Evolutionary conservation across 2,888 invertebrate species (phyloP).

Genomic region (Automeris io): DNA sequence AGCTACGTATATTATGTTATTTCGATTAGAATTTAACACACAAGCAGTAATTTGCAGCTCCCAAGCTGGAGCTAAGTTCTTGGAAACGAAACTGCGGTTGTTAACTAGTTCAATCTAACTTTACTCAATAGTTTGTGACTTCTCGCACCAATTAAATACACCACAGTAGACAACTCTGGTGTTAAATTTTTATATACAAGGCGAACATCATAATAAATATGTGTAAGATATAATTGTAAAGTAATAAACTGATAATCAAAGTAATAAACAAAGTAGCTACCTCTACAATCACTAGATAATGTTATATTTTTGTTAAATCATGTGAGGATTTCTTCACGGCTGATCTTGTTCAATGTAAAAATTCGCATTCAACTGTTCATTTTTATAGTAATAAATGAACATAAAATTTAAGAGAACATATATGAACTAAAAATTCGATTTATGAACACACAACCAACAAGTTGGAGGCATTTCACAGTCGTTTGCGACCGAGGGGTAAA

Average conservation of each 20-base stretch:
- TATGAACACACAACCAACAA: background rate
- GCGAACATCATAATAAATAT: too few species aligned
- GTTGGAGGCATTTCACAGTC: conserved; percentile 18
- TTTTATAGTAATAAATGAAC: too few species aligned
- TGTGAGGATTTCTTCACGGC: too few species aligned
- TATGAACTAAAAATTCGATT: background rate
- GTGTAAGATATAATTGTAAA: too few species aligned
- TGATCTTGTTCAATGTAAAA: too few species aligned
- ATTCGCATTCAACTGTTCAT: too few species aligned
- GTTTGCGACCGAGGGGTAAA: conserved; percentile 31
- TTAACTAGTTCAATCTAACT: conserved; percentile 8
- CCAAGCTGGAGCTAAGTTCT: conserved; percentile 7
- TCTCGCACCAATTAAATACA: conserved; percentile 2
- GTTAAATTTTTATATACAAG: too few species aligned
- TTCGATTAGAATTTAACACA: conserved; percentile 9
- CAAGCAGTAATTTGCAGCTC: conserved; percentile 8
- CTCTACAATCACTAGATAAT: too few species aligned
- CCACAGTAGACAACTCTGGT: background rate
- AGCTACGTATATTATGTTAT: conserved; percentile 6
- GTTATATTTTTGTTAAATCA: too few species aligned
- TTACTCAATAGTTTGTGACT: conserved; percentile 3
- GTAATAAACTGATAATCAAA: too few species aligned
- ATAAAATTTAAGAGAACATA: background rate
- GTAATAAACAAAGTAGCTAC: too few species aligned
- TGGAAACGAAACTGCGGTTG: conserved; percentile 1